Percentiles rank a stretch among this genome's conserved stretches.
Conservation (phyloP, 1,140 invertebrate species). For the Palaemon carinicauda region DNA sequence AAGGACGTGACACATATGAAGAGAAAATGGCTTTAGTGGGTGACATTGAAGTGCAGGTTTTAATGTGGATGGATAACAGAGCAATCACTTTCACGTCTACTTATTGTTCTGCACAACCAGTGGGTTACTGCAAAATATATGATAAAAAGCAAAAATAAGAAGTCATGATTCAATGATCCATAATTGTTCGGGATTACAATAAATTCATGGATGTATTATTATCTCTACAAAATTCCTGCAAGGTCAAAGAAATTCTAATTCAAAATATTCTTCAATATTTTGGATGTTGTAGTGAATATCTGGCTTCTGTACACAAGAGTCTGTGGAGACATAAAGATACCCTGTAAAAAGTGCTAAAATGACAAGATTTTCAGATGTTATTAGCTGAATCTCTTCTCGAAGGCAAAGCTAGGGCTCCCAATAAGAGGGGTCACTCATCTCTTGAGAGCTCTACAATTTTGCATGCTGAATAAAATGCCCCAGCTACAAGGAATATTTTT, state of each 20-base stretch:
- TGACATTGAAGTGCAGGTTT: background rate
- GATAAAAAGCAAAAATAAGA: background rate
- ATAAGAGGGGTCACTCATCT: background rate
- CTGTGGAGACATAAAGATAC: no score
- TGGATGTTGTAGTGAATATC: background rate
- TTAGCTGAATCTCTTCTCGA: background rate
- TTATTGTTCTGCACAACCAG: background rate
- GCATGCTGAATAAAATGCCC: no score
- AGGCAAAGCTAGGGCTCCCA: background rate
- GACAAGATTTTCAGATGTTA: background rate
- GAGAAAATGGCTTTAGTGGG: background rate
- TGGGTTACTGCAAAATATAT: background rate
- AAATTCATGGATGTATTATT: background rate
- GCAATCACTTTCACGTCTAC: background rate
- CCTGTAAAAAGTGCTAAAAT: no score
- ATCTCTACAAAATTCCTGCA: background rate
- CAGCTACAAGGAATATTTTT: no score
- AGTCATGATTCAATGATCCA: background rate
- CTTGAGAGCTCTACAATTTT: background rate
- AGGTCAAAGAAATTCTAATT: background rate
- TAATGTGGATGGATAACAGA: background rate
- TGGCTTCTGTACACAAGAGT: no score
- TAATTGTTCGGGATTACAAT: background rate
- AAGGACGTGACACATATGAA: background rate
- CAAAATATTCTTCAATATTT: background rate